Conservation (phyloP, 2,888 invertebrate species). For the Fissipunctia ypsillon region DNA sequence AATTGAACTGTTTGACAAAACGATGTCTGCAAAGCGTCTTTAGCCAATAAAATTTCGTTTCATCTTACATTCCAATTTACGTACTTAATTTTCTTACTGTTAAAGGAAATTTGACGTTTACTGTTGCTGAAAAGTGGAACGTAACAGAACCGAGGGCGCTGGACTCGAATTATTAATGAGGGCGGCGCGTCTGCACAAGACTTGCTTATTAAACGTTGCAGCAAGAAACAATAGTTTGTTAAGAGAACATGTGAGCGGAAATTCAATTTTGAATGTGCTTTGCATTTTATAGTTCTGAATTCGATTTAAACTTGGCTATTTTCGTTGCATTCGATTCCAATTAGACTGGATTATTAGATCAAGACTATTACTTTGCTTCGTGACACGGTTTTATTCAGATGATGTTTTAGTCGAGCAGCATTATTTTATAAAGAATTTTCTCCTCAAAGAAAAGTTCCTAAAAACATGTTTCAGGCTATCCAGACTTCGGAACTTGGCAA, state of each 20-base stretch:
- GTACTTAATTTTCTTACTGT: slow-evolving; percentile 54
- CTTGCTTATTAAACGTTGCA: slow-evolving; percentile 64
- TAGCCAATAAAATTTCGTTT: slow-evolving; percentile 23
- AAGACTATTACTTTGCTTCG: background rate
- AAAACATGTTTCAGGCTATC: slow-evolving; percentile 20
- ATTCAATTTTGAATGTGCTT: slow-evolving; percentile 45
- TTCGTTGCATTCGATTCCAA: slow-evolving; percentile 4
- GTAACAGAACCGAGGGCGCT: slow-evolving; percentile 59
- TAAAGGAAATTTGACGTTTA: slow-evolving; percentile 55
- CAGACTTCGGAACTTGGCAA: slow-evolving; percentile 38
- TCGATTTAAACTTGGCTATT: slow-evolving; percentile 3
- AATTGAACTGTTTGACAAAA: slow-evolving; percentile 19
- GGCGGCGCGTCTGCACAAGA: slow-evolving; percentile 56
- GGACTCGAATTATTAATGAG: slow-evolving; percentile 70
- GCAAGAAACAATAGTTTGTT: slow-evolving; percentile 61
- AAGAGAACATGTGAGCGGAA: slow-evolving; percentile 40
- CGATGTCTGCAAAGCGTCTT: slow-evolving; percentile 5
- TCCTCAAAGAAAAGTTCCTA: background rate
- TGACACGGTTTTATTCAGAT: background rate
- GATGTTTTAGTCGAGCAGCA: background rate
- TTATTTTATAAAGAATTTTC: background rate
- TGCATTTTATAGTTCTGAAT: slow-evolving; percentile 29
- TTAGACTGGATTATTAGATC: background rate
- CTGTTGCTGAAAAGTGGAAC: slow-evolving; percentile 54
- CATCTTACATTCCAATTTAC: slow-evolving; percentile 44